Evolutionary conservation across 2,888 invertebrate species (phyloP), one percentile per base, ranked within the genome.

Genomic region (Meteorus cinctellus): DNA sequence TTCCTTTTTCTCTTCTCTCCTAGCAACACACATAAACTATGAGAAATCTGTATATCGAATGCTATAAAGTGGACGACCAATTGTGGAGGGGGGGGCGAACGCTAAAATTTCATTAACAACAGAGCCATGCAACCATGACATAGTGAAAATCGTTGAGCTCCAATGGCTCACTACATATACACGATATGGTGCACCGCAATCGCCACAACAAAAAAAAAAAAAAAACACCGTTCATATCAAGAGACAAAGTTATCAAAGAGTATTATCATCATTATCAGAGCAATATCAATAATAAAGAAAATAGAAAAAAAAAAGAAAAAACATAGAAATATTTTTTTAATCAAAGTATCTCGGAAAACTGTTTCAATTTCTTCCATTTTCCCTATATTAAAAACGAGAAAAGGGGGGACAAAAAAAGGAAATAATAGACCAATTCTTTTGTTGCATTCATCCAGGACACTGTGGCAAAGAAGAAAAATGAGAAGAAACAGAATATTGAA

Each of bases 81-180:
- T 24, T 24, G 6, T 36, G 29, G 62, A 36, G 70, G 19, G 24
- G 19, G 24, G 12, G 31, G 31, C n/a, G 24, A 31, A 12, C 4
- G 12, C 19, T 72, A 10, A 51, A 65, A 72, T 72, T 72, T 72
- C 72, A 72, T 72, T 65, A 65, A 65, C 65, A 8, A 65, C 36
- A 31, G 63, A 51, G 65, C 31, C 34, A 51, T 14, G 19, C 55
- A 48, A 63, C 63, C 63, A 69, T 55, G 55, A 69, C 51, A 69
- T n/a, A 55, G 63, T 72, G 24, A 63, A 72, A 72, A 63, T 72
- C 24, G 63, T 48, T 72, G 63, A 51, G 48, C 62, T 63, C n/a
- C n/a, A 31, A 72, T 19, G 14, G 14, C 41, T 41, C 55, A n/a
- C 41, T 24, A 19, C 19, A 55, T 19, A 8, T 19, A 55, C 6